Evolutionary conservation across 2,888 invertebrate species (phyloP).

Genomic region (Trissolcus japonicus): DNA sequence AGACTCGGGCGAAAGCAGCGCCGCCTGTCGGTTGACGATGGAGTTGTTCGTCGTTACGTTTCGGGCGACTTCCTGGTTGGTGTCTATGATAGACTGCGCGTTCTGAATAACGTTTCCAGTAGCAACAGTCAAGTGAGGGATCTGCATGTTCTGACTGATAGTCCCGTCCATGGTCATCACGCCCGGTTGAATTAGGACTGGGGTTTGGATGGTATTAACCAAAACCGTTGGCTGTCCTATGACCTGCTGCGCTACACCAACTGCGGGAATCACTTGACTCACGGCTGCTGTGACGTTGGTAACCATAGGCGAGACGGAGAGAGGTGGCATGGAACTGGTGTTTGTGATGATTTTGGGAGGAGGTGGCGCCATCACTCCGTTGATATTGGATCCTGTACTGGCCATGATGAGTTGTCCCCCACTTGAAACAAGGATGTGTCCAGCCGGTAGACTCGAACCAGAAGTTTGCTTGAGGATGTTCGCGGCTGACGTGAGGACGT

Average conservation of each 20-base stretch:
- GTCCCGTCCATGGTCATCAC: constrained; percentile 85
- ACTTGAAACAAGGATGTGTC: constrained; percentile 86
- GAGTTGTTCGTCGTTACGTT: constrained; percentile 64
- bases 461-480: constrained; percentile 77
- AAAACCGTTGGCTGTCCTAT: constrained; percentile 87
- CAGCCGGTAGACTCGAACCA: constrained; percentile 78
- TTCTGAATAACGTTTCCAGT: constrained; percentile 81
- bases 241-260: constrained; percentile 81
- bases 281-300: constrained; percentile 83
- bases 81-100: constrained; percentile 77
- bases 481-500: constrained; percentile 72
- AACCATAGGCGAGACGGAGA: constrained; percentile 80
- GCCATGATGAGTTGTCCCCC: constrained; percentile 86
- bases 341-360: constrained; percentile 77
- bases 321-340: constrained; percentile 78
- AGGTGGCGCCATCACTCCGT: constrained; percentile 82
- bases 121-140: constrained; percentile 82
- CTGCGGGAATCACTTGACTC: constrained; percentile 82
- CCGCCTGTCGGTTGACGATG: constrained; percentile 69
- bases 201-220: constrained; percentile 87
- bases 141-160: constrained; percentile 82
- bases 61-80: constrained; percentile 74
- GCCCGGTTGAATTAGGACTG: constrained; percentile 87
- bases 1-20: constrained; percentile 83
- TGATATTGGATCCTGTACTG: constrained; percentile 77